Conservation (phyloP, 2,113 vertebrate species). For the Pontoporia blainvillei region DNA sequence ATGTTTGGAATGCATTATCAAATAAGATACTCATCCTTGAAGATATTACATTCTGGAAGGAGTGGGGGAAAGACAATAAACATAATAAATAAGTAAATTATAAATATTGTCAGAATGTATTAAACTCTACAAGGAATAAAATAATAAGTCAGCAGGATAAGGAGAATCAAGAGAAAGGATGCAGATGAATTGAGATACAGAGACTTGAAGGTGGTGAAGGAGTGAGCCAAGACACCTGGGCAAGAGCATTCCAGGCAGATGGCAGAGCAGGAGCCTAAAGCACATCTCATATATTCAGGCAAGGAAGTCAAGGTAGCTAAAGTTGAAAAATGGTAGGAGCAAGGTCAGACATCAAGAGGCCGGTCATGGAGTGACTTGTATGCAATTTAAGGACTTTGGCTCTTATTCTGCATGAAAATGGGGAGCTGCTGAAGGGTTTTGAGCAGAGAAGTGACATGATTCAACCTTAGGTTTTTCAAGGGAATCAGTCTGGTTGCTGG, state of each 20-base stretch:
- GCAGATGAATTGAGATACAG: background rate
- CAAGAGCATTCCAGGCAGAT: background rate
- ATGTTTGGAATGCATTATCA: background rate
- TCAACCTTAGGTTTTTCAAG: background rate
- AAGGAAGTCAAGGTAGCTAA: background rate
- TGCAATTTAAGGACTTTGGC: background rate
- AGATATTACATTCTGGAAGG: background rate
- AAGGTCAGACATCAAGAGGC: background rate
- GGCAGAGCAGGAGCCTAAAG: background rate
- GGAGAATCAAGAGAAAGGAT: background rate
- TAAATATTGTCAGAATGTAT: background rate
- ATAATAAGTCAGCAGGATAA: background rate
- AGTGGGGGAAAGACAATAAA: background rate
- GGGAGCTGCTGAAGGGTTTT: background rate
- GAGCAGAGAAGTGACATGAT: background rate
- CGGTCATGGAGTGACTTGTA: background rate
- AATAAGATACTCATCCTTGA: background rate
- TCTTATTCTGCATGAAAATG: background rate
- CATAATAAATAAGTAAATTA: background rate
- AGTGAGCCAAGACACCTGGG: background rate
- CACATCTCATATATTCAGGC: background rate
- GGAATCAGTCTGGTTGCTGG: background rate
- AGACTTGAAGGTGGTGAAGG: background rate
- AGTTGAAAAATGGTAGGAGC: background rate
- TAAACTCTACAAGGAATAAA: background rate